Evolutionary conservation across 2,888 invertebrate species (phyloP).

Genomic region (Drosophila leonis): DNA sequence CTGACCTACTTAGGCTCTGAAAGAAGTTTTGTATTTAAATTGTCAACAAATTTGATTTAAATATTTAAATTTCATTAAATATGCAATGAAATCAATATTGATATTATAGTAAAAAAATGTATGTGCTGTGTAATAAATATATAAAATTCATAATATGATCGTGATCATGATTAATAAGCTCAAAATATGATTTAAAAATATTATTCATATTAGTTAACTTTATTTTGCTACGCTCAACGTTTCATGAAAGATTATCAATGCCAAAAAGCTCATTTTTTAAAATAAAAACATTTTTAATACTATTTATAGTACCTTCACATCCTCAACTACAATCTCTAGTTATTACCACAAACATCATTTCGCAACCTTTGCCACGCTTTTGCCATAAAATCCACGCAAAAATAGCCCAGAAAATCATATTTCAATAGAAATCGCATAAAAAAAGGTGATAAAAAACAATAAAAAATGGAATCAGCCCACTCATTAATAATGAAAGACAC

Average conservation of each 20-base stretch:
- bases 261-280: neutral
- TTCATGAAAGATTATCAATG: neutral
- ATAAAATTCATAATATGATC: neutral
- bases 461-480: conserved; percentile 53
- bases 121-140: neutral
- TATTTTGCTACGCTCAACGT: no score
- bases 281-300: neutral
- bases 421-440: conserved; percentile 50
- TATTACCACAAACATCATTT: neutral
- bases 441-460: conserved; percentile 52
- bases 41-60: neutral
- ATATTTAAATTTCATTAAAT: neutral
- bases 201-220: neutral
- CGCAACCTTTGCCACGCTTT: conserved; percentile 47
- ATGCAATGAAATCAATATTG: neutral
- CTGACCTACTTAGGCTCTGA: neutral
- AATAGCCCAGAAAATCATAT: conserved; percentile 14
- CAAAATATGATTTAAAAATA: neutral
- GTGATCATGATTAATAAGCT: neutral
- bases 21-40: neutral
- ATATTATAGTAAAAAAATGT: neutral
- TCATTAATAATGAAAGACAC: conserved; percentile 74
- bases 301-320: neutral
- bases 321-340: no score
- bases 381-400: conserved; percentile 39